Evolutionary conservation across 2,888 invertebrate genomes (phyloP), one percentile per base, ranked within the genome.

Genomic region (Onthophagus sagittarius): DNA sequence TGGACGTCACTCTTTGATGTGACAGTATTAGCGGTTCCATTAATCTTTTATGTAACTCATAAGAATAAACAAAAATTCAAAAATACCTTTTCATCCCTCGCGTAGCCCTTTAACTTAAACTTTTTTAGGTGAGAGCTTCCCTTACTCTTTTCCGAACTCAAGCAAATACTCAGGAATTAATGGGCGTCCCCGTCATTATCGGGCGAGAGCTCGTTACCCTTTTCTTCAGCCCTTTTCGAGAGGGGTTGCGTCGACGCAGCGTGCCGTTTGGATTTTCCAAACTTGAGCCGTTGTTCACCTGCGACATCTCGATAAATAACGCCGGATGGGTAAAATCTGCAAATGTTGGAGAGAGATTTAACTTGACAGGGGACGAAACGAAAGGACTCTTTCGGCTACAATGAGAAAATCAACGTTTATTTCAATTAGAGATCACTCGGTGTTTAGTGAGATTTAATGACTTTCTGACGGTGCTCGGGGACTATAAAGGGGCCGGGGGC

Each of bases 391-490:
- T 53, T 32, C 2, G 67, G 23, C 32, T 23, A 23, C 67, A 13
- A 67, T 67, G 15, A 23, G 67, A 67, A 23, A 67, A 67, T 67
- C 67, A 67, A 67, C 67, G 67, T 32, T 67, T 23, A 67, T 67
- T 67, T 67, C 67, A 67, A 67, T 67, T 67, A 67, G 67, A n/a
- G 67, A n/a, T 31, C 32, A 23, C 31, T 67, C 67, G 23, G 67
- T 67, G 67, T 67, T 67, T 67, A 67, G 67, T 32, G 67, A 67
- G 67, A 67, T 67, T 67, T 67, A 67, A 67, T 67, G 67, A 67
- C 67, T 67, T 67, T 67, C 67, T 32, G 67, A 67, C 67, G n/a
- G 15, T n/a, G 67, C 32, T 23, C 7, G 15, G 67, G 32, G 31
- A 23, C 23, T 23, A 67, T 67, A 67, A 67, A 67, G n/a, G 23